Evolutionary conservation across 2,888 invertebrate genomes (phyloP).

Genomic region (Drosophila longiperda): DNA sequence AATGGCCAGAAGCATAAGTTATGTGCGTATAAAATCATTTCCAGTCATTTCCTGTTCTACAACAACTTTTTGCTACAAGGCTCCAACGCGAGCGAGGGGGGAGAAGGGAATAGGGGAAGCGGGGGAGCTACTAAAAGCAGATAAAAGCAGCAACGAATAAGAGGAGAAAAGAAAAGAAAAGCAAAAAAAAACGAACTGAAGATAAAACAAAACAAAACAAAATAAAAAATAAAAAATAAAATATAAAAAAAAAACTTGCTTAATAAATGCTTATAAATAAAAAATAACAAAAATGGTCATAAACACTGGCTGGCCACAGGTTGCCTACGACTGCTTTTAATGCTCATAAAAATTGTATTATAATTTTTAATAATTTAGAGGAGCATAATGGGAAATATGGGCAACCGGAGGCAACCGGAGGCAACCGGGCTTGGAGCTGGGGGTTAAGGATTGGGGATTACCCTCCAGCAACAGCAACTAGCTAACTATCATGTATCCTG

Average conservation of each 20-base stretch:
- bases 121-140: constrained; percentile 40
- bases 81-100: no score
- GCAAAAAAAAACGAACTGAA: no score
- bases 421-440: background rate
- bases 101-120: background rate
- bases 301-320: constrained; percentile 29
- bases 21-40: constrained; percentile 68
- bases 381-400: constrained; percentile 24
- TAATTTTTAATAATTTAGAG: constrained; percentile 75
- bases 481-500: constrained; percentile 41
- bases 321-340: constrained; percentile 57
- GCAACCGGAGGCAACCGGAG: no score
- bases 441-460: background rate
- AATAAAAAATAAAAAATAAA: background rate
- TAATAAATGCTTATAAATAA: background rate
- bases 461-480: constrained; percentile 7
- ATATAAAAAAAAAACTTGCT: background rate
- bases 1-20: constrained; percentile 62
- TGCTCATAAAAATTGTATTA: constrained; percentile 76
- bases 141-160: constrained; percentile 1
- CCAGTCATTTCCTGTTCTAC: constrained; percentile 73
- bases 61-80: constrained; percentile 49
- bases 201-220: background rate
- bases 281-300: constrained; percentile 14
- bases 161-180: background rate